Conservation (phyloP, 2,797 vertebrate genomes). For the Falco biarmicus region DNA sequence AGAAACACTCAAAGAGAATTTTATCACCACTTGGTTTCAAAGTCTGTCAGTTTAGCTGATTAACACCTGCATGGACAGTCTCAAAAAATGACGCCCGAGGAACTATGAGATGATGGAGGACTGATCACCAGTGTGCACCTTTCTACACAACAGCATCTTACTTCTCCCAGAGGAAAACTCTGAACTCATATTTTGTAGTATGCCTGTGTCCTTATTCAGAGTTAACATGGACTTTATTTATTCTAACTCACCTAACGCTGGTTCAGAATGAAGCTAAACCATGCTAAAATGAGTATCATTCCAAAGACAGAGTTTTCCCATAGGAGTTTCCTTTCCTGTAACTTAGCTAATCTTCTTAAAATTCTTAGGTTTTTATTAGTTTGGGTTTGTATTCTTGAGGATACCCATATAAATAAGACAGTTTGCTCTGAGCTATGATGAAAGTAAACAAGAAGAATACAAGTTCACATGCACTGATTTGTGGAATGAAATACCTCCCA, state of each 20-base stretch:
- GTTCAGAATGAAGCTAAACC: not conserved
- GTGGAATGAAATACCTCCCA: not conserved
- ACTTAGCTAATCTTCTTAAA: not conserved
- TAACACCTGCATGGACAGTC: not conserved
- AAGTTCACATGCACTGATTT: not conserved
- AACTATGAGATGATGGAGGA: not conserved
- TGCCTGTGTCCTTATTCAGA: not conserved
- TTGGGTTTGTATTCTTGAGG: not conserved
- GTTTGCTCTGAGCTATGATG: not conserved
- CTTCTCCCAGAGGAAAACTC: not conserved
- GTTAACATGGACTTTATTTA: not conserved
- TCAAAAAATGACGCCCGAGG: not conserved
- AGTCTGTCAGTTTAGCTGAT: not conserved
- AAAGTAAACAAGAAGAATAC: not conserved
- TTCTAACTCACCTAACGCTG: not conserved
- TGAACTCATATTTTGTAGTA: not conserved
- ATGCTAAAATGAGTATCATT: not conserved
- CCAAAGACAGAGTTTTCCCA: not conserved
- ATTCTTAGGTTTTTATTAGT: not conserved
- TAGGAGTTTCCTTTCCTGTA: not conserved
- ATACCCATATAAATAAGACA: not conserved
- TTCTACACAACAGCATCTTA: not conserved
- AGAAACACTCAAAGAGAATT: not conserved
- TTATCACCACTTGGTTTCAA: not conserved
- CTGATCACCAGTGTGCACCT: not conserved